These are phyloP conservation scores for Excalfactoria chinensis DNA, from an alignment of 2,113 vertebrate species.

Conservation along the genomic window DNA sequence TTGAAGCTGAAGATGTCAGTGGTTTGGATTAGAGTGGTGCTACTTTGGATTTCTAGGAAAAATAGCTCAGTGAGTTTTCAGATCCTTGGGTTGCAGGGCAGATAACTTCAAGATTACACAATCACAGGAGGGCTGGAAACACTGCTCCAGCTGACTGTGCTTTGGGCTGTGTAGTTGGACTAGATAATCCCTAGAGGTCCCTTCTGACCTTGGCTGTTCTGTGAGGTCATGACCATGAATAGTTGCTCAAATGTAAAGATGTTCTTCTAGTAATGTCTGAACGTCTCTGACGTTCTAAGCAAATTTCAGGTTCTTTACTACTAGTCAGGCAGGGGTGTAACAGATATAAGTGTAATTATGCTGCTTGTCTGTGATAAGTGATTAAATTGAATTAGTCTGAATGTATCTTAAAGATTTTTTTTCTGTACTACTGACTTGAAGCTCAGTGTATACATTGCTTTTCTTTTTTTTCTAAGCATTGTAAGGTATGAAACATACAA, in stretches of 20 bases:
- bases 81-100: not conserved
- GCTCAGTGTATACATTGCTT: not conserved
- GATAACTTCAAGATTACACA: not conserved
- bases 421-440: accelerated
- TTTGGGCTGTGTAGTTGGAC: not conserved
- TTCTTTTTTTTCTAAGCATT: not conserved
- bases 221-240: not conserved
- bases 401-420: not conserved
- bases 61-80: not conserved
- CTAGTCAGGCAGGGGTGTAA: not conserved
- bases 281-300: not conserved
- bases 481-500: accelerated
- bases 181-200: not conserved
- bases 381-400: not conserved
- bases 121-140: not conserved
- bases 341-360: not conserved
- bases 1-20: not conserved
- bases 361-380: not conserved
- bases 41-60: not conserved
- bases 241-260: not conserved
- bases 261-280: not conserved
- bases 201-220: not conserved
- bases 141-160: not conserved
- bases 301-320: not conserved
- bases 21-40: not conserved